Evolutionary conservation across 2,888 invertebrate species (phyloP), one percentile per base, ranked within the genome.

Genomic region (Cryptus viduatorius): DNA sequence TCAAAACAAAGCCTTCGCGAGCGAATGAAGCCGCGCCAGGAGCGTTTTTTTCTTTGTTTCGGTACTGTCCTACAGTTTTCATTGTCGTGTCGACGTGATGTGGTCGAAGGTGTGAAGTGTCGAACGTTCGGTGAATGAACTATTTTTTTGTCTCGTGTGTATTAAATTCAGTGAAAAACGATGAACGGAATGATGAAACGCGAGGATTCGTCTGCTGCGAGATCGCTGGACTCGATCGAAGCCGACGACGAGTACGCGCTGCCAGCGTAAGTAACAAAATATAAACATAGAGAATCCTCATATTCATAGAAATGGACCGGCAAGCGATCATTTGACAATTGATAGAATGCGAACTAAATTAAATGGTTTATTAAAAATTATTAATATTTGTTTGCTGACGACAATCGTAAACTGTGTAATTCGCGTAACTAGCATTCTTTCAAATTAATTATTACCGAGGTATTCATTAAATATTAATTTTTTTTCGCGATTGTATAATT

Each of bases 221-320:
- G 2, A n/a, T 53, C 48, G 31, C n/a, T 1, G 1, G 14, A 48
- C 29, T 53, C 50, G 61, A 31, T 19, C 19, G 71, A 65, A 24
- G 46, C 14, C 5, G 53, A 53, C 2, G 50, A 65, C 24, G 71
- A 76, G 5, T 19, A 31, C 4, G 48, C 4, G 10, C 16, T 83
- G 31, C 64, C 79, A 10, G 56, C 75, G 83, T 83, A 31, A 79
- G 79, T 79, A 76, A n/a, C 19, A 10, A 42, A 24, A 19, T 16
- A 64, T 5, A 29, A 68, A 42, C 14, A 48, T 44, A 68, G 42
- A n/a, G 16, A 12, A 7, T 46, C 44, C 59, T n/a, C 29, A 2
- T 24, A 24, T 24, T 24, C 24, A 24, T 24, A 24, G 24, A 24
- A 24, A 24, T 1, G 24, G 24, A 24, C 24, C 24, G 24, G 24